These are phyloP conservation scores for Lymantria monacha DNA, from an alignment of 2,888 invertebrate species.

Conservation along the genomic window DNA sequence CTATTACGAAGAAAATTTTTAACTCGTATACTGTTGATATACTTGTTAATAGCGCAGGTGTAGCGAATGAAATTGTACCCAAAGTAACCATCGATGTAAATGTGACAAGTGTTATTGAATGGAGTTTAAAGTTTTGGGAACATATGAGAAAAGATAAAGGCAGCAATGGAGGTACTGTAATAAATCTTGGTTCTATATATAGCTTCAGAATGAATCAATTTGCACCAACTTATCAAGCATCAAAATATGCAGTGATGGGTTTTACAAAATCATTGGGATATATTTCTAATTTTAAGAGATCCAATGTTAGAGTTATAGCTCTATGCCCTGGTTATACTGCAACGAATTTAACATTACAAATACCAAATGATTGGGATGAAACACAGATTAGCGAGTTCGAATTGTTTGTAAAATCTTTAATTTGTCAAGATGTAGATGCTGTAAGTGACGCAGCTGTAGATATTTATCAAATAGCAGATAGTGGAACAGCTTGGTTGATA, in stretches of 20 bases:
- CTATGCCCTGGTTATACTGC: conserved; percentile 27
- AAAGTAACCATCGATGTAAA: conserved; percentile 50
- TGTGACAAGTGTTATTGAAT: conserved; percentile 38
- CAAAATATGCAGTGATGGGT: conserved; percentile 76
- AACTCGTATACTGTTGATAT: conserved; percentile 46
- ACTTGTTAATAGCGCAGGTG: conserved; percentile 64
- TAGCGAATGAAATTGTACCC: conserved; percentile 35
- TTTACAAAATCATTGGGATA: conserved; percentile 62
- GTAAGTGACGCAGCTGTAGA: conserved; percentile 36
- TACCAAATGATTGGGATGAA: background rate
- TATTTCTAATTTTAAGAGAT: conserved; percentile 51
- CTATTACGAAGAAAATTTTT: conserved; percentile 12
- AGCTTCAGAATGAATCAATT: conserved; percentile 45
- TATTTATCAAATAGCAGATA: conserved; percentile 15
- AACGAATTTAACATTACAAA: conserved; percentile 2
- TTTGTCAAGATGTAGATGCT: conserved; percentile 42
- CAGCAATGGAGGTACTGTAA: conserved; percentile 81
- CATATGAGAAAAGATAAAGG: conserved; percentile 77
- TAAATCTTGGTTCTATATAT: conserved; percentile 83
- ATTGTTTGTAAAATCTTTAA: conserved; percentile 6
- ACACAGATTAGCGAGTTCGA: background rate
- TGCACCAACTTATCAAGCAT: conserved; percentile 44
- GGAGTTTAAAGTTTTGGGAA: conserved; percentile 74
- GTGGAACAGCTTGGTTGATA: conserved; percentile 24
- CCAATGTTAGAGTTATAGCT: conserved; percentile 45